Conservation (phyloP, 2,888 invertebrate genomes). For the Drosophila nr. perissopoda region DNA sequence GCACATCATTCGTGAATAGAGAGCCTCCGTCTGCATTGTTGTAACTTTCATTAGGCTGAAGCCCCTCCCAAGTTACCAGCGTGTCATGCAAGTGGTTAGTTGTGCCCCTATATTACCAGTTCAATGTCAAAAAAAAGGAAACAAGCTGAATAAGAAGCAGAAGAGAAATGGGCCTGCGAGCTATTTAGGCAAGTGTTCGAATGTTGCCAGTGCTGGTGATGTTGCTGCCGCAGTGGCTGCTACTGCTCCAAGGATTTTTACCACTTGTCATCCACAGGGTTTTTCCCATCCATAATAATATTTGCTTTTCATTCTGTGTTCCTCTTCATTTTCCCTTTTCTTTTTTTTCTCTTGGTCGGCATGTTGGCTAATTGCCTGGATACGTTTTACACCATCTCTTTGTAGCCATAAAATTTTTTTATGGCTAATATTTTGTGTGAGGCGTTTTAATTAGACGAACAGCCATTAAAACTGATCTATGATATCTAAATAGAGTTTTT, state of each 20-base stretch:
- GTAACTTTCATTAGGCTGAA: constrained; percentile 53
- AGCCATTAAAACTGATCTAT: constrained; percentile 66
- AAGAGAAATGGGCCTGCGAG: constrained; percentile 36
- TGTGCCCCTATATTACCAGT: constrained; percentile 45
- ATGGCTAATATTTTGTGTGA: constrained; percentile 54
- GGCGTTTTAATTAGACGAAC: constrained; percentile 67
- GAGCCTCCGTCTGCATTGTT: constrained; percentile 18
- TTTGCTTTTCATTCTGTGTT: constrained; percentile 63
- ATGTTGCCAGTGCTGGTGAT: constrained; percentile 39
- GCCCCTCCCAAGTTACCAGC: constrained; percentile 51
- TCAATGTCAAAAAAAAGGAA: constrained; percentile 43
- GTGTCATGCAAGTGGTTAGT: constrained; percentile 68
- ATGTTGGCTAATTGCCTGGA: constrained; percentile 66
- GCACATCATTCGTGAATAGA: neutral
- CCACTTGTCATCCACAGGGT: constrained; percentile 39
- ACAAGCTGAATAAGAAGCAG: neutral
- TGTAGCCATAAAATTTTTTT: constrained; percentile 60
- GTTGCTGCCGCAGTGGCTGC: neutral
- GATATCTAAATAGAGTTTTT: constrained; percentile 50
- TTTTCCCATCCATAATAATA: constrained; percentile 59
- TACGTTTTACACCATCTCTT: constrained; percentile 50
- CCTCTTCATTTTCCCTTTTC: neutral
- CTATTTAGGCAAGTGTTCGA: constrained; percentile 65
- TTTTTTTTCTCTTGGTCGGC: constrained; percentile 4
- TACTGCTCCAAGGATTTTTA: constrained; percentile 16